A percentile compares a stretch with the other conserved stretches of the same genome.
phyloP scores from a whole-genome alignment of 2,888 invertebrate species.

The Heliconius cydno region DNA sequence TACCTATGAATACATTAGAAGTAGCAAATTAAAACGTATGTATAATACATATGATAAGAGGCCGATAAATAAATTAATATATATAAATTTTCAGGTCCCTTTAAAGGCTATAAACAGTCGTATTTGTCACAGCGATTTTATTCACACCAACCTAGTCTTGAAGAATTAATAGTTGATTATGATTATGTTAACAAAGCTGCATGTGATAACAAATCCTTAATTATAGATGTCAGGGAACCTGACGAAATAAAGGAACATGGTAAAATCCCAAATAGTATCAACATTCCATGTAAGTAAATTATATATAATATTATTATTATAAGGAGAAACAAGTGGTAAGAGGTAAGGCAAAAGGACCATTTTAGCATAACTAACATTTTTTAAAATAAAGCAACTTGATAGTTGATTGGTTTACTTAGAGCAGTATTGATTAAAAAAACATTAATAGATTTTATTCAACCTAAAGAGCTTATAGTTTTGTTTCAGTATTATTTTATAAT shows the following conservation, averaged over 20 bases:
- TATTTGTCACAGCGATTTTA: slow-evolving; percentile 51
- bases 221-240: slow-evolving; percentile 91
- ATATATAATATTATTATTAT: not conserved
- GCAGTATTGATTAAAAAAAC: no score
- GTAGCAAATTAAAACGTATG: no score
- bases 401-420: no score
- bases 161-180: slow-evolving; percentile 67
- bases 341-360: no score
- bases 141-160: slow-evolving; percentile 56
- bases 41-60: not conserved
- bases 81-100: not conserved
- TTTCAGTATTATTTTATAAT: no score
- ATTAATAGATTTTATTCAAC: no score
- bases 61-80: not conserved
- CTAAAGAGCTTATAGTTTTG: no score
- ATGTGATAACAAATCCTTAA: slow-evolving; percentile 63
- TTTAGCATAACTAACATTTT: no score
- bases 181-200: slow-evolving; percentile 73
- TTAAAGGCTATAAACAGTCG: slow-evolving; percentile 5
- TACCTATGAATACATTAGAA: not conserved
- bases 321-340: no score
- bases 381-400: no score
- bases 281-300: slow-evolving; percentile 87
- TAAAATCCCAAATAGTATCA: slow-evolving; percentile 88
- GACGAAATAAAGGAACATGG: slow-evolving; percentile 88